A percentile compares a stretch with the other conserved stretches of the same genome.
Conservation (phyloP, 2,113 vertebrate species). For the Dicrurus megarhynchus region DNA sequence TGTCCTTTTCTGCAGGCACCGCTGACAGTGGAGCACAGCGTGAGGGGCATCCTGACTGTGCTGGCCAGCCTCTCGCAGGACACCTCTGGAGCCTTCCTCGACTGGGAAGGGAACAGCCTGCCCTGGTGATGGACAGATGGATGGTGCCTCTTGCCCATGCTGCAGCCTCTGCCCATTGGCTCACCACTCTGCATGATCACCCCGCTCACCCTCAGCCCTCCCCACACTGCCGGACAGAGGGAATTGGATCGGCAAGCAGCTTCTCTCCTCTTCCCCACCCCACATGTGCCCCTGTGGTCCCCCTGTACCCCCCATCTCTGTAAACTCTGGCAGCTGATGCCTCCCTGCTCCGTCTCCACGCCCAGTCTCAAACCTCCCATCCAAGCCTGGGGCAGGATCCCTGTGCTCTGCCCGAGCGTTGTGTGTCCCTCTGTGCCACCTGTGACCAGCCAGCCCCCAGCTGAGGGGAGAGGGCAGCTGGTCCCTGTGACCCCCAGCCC, state of each 20-base stretch:
- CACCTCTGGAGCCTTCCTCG: slow-evolving; percentile 35
- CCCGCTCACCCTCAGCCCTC: fast-evolving
- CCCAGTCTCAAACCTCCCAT: fast-evolving
- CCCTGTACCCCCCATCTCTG: neutral
- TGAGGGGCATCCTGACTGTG: slow-evolving; percentile 40
- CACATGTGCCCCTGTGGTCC: fast-evolving
- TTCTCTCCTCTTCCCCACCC: neutral
- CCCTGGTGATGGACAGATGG: slow-evolving; percentile 46
- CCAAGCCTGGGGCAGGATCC: fast-evolving
- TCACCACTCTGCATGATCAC: neutral
- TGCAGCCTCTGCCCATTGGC: fast-evolving
- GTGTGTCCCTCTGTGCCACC: neutral
- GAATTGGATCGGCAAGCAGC: neutral
- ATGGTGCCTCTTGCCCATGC: fast-evolving
- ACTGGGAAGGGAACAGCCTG: slow-evolving; percentile 64
- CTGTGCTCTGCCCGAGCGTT: fast-evolving
- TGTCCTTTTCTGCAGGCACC: slow-evolving; percentile 37
- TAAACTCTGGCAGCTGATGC: neutral
- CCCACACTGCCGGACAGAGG: neutral
- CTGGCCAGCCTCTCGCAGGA: slow-evolving; percentile 49
- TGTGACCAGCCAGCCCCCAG: neutral
- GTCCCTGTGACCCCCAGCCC: neutral
- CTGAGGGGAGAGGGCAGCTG: neutral
- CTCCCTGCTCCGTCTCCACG: neutral
- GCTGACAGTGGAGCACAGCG: neutral